phyloP scores from a whole-genome alignment of 2,797 vertebrate genomes.

The Acropternis orthonyx region DNA sequence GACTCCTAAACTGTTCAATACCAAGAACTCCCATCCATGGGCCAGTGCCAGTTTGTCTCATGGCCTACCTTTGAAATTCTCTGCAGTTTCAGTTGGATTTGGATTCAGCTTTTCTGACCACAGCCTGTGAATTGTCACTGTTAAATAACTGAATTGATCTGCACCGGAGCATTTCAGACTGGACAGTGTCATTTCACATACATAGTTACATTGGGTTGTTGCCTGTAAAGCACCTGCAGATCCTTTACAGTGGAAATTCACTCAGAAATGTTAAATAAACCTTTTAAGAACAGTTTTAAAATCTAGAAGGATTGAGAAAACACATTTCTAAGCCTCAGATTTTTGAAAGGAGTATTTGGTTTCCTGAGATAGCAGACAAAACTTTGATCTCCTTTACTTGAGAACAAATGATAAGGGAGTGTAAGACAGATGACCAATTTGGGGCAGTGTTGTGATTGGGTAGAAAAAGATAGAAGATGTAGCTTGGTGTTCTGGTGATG shows the following conservation, averaged over 20 bases:
- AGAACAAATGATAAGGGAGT: neutral
- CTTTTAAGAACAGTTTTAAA: neutral
- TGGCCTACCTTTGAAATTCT: neutral
- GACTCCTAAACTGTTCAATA: neutral
- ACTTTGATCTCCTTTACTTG: neutral
- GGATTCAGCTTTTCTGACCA: neutral
- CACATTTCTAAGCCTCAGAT: neutral
- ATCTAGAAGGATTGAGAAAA: neutral
- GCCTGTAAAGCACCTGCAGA: neutral
- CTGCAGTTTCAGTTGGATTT: neutral
- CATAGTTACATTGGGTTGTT: neutral
- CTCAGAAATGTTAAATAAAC: neutral
- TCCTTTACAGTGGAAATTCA: neutral
- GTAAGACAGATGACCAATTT: neutral
- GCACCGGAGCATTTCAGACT: neutral
- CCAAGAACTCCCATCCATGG: neutral
- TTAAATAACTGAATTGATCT: neutral
- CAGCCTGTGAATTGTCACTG: neutral
- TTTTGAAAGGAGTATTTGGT: neutral
- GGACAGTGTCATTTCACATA: neutral
- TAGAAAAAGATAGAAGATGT: neutral
- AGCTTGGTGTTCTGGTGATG: neutral
- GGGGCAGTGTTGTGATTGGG: neutral
- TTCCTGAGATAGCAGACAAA: neutral
- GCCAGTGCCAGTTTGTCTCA: neutral